Evolutionary conservation across 2,888 invertebrate species (phyloP).

Genomic region (Apamea sordens): DNA sequence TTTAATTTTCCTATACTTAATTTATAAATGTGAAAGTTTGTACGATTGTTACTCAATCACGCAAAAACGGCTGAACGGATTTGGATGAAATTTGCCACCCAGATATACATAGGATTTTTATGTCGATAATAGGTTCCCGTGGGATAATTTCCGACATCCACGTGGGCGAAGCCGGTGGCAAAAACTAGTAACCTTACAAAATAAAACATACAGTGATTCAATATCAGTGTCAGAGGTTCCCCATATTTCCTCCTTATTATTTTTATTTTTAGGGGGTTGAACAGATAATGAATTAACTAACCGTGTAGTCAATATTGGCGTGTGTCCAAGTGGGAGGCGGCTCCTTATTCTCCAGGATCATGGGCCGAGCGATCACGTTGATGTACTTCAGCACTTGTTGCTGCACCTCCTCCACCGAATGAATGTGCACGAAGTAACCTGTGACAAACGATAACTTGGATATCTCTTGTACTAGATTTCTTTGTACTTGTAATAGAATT

Average conservation of each 20-base stretch:
- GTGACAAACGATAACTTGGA: constrained; percentile 51
- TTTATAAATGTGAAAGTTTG: background rate
- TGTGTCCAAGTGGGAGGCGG: constrained; percentile 98
- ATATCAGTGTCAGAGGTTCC: background rate
- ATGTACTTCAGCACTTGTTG: constrained; percentile 99
- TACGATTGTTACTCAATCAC: background rate
- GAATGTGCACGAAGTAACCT: constrained; percentile 98
- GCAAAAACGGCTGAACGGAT: background rate
- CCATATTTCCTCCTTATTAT: background rate
- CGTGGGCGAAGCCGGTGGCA: background rate
- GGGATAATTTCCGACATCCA: background rate
- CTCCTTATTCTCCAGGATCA: constrained; percentile 93
- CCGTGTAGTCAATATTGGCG: constrained; percentile 96
- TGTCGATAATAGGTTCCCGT: background rate
- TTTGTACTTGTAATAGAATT: too few relatives aligned
- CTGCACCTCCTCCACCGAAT: constrained; percentile 98
- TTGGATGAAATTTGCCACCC: background rate
- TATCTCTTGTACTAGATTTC: background rate
- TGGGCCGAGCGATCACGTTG: constrained; percentile 96
- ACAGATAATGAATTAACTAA: constrained; percentile 78
- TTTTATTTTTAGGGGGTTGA: background rate
- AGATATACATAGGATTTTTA: background rate
- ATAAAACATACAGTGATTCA: background rate
- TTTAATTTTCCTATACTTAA: background rate
- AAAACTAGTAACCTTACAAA: background rate